Base-by-base conservation (phyloP, 1,140 invertebrate species). In the Batillaria attramentaria region DNA sequence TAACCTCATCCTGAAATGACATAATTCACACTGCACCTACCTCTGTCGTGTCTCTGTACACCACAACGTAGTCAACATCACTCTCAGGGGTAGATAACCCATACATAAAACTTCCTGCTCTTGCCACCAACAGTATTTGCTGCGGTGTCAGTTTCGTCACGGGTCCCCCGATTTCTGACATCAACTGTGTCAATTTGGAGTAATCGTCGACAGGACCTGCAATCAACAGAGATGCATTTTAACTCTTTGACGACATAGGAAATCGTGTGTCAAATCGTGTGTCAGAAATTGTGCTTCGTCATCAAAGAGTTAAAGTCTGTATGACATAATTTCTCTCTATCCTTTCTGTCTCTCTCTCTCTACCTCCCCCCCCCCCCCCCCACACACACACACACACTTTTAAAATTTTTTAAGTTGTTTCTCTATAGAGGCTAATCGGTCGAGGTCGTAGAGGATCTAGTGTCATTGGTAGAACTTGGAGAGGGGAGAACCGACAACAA, bases 51-150 rank as follows among this genome's bases (percentile, higher is more conserved):
- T 84, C 81, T 37, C 76, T 57, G 78, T 87, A 89, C 31, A 89
- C 82, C 28, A 89, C 83, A 20, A 88, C 50, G 78, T 87, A 89
- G 66, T 89, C 87, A 1, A 85, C 77, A 81, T 89, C 88, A 84
- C 86, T 87, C 28, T 84, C 82, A 60, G 88, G 83, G n/a, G 85
- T 88, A 68, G 84, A 80, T 37, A 89, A 69, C 8, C 84, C 85
- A 79, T 89, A 89, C 86, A 89, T 85, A 62, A 81, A 82, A 77
- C 88, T 89, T 2, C 88, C 88, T 65, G 88, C 88, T 41, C 80
- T 80, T n/a, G 88, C 86, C 28, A 89, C 82, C 77, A 89, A 60
- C 41, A 89, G 31, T 24, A 89, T 85, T 46, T 89, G 87, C 28
- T 82, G 79, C 18, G 88, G 86, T 42, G 83, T 70, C 65, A 89